Base-by-base conservation (phyloP, 2,888 invertebrate genomes). In the Hartigia nigra region DNA sequence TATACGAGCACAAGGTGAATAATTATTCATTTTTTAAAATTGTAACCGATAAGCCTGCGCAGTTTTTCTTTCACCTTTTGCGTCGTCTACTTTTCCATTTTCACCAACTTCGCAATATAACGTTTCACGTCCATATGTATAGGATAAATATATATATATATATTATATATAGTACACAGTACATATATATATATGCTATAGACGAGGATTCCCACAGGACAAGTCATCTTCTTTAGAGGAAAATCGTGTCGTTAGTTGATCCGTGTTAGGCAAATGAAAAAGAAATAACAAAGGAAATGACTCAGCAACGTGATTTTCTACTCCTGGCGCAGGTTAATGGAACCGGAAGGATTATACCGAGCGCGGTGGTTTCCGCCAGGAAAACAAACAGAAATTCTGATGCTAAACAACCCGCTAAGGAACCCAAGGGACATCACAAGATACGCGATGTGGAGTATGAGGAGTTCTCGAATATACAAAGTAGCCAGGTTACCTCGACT, bases 1-100 rank as follows among this genome's bases (percentile, higher is more conserved):
- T 87, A 78, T 87, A 86, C 81, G 88, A 90, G 80, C 87, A 88
- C 84, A 89, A 89, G 86, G 90, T 87, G 78, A 81, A 84, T 12
- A 12, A 31, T 35, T 3, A 34, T 34, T 34, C 34, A 34, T 34
- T 36, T 55, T 55, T 2, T n/a, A 12, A n/a, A 11, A 36, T 35
- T 31, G 34, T 55, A 55, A 23, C 9, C 23, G 23, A 9, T 5
- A 23, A 55, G 39, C 23, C 39, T 55, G 23, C 23, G 23, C 55
- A 23, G 23, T 55, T 55, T 23, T 34, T 74, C 12, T 5, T 75
- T 72, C 31, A 72, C 31, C 72, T 9, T 3, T 72, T 12, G 12
- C 31, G n/a, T 31, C 9, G n/a, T 72, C 34, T 32, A 12, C 32
- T 72, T 3, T 31, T 72, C 31, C 14, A 72, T 31, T 32, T 31